Percentiles rank a stretch among this genome's conserved stretches.
These are phyloP conservation scores for Homarus americanus DNA, from an alignment of 1,140 invertebrate species.

Conservation along the genomic window DNA sequence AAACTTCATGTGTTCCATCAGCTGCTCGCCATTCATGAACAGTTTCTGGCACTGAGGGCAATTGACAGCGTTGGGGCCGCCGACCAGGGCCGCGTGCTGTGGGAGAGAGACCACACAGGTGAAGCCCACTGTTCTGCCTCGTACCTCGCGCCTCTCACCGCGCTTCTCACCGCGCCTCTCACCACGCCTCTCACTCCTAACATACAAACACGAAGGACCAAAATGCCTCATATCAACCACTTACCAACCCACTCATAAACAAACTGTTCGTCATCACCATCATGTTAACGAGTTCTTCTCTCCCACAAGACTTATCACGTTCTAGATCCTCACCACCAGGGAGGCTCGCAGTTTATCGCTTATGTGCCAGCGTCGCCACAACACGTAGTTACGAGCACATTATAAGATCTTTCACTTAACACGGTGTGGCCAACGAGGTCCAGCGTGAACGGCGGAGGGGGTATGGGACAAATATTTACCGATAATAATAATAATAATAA, in stretches of 20 bases:
- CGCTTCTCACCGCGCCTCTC: background rate
- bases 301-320: too few relatives aligned
- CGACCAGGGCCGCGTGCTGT: slow-evolving; percentile 94
- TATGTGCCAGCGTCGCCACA: too few relatives aligned
- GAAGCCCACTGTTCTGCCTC: background rate
- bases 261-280: background rate
- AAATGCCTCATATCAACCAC: slow-evolving; percentile 20
- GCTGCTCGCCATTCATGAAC: slow-evolving; percentile 92
- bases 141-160: background rate
- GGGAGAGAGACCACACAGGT: slow-evolving; percentile 80
- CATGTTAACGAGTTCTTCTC: too few relatives aligned
- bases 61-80: slow-evolving; percentile 87
- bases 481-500: too few relatives aligned
- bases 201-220: slow-evolving; percentile 28
- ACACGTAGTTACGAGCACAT: too few relatives aligned
- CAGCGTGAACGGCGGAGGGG: too few relatives aligned
- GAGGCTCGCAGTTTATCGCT: too few relatives aligned
- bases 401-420: too few relatives aligned
- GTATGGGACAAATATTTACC: too few relatives aligned
- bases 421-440: too few relatives aligned
- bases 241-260: background rate
- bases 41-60: slow-evolving; percentile 96
- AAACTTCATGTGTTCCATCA: slow-evolving; percentile 97
- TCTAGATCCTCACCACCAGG: too few relatives aligned
- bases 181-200: background rate